These are phyloP conservation scores for Protobothrops mucrosquamatus DNA, from an alignment of 2,113 vertebrate species.

Conservation along the genomic window DNA sequence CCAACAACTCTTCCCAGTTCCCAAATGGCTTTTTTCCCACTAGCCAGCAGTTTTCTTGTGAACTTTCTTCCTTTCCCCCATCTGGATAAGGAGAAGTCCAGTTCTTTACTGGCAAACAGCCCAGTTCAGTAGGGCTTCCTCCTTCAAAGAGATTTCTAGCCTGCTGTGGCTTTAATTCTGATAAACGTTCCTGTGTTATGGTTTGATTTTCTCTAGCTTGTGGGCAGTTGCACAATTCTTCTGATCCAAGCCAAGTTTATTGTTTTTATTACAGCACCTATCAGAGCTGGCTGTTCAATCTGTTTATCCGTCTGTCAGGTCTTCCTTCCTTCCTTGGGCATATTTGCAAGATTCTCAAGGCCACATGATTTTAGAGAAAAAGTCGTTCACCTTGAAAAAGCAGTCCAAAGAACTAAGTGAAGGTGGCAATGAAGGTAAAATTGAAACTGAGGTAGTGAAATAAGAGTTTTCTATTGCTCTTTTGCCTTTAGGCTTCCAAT, in stretches of 20 bases:
- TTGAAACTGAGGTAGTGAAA: background rate
- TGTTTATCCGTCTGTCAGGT: background rate
- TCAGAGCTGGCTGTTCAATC: background rate
- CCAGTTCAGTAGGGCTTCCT: conserved; percentile 44
- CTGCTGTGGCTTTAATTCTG: background rate
- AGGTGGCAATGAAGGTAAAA: background rate
- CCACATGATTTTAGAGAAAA: conserved; percentile 16
- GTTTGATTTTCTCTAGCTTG: conserved; percentile 9
- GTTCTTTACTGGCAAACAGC: background rate
- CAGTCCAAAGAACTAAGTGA: background rate
- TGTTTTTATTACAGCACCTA: background rate
- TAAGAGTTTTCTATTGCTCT: background rate
- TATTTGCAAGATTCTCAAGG: background rate
- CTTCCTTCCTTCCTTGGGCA: conserved; percentile 19
- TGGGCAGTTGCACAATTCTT: background rate
- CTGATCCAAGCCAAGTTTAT: background rate
- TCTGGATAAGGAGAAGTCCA: background rate
- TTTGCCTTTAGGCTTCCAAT: background rate
- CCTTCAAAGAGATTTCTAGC: conserved; percentile 46
- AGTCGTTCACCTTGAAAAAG: background rate
- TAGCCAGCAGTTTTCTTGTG: background rate
- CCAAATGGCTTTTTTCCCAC: background rate
- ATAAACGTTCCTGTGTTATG: background rate
- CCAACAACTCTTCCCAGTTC: background rate
- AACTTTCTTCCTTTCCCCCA: background rate